Evolutionary conservation across 1,140 invertebrate species (phyloP), one percentile per base, ranked within the genome.

Genomic region (Scaptomyza montana): DNA sequence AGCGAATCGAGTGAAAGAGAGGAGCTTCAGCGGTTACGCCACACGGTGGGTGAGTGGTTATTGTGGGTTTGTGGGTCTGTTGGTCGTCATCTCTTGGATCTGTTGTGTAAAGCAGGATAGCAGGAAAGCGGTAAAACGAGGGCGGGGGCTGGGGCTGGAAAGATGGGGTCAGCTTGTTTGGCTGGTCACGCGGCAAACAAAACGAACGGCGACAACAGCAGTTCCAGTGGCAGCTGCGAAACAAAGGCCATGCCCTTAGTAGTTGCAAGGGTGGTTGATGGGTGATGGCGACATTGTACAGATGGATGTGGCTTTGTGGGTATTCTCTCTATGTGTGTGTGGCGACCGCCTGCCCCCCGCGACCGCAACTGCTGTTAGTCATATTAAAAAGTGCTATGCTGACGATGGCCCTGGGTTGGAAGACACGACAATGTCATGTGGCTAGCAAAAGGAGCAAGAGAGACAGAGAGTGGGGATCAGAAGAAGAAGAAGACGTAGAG

Each of bases 261-360:
- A 70, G 63, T 45, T 41, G 57, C 74, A 50, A 84, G 65, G 73
- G 19, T 61, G 63, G 74, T 61, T 67, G 33, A 36, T 9, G 5
- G 30, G 28, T 5, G 28, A 30, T 7, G 33, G 33, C 8, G 8
- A 36, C 33, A 36, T 36, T 81, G 67, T 77, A 86, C 78, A 87
- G 84, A 74, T 84, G 84, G 85, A 89, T 89, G 84, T 89, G 84
- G 84, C 79, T 89, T 86, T 89, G 84, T 80, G 84, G 84, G 79
- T 33, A 72, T 77, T 81, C 60, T 80, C 51, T 84, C 60, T 74
- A 45, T 47, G 47, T 21, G 43, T 36, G 57, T 47, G 56, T 21
- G 51, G 59, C 65, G 56, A 67, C 66, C 68, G 63, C 77, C 59
- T 55, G 49, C 28, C 47, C 16, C 16, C 41, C 62, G 69, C 54